A percentile compares a stretch with the other conserved stretches of the same genome.
Evolutionary conservation across 2,113 vertebrate species (phyloP).

Genomic region (Tetrao urogallus): DNA sequence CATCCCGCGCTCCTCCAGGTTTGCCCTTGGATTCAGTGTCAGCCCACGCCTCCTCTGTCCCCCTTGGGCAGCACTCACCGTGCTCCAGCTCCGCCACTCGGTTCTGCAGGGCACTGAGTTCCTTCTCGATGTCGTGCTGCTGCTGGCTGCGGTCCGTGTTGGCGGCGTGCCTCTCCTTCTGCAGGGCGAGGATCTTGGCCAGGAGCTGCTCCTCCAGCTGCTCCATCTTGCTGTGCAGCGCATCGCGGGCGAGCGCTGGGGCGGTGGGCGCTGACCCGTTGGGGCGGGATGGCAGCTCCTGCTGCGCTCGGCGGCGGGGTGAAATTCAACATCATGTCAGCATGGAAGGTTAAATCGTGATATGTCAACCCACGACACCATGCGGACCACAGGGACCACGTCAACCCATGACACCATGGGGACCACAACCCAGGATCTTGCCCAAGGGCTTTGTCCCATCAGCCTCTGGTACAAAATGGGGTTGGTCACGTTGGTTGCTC

Average conservation of each 20-base stretch:
- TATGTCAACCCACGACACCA: not conserved
- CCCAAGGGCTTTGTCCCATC: not conserved
- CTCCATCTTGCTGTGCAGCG: slow-evolving; percentile 87
- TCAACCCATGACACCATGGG: not conserved
- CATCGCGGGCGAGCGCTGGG: slow-evolving; percentile 44
- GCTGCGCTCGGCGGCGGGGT: slow-evolving; percentile 24
- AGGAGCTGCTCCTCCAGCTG: slow-evolving; percentile 93
- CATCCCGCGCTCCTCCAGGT: not conserved
- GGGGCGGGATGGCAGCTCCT: slow-evolving; percentile 85
- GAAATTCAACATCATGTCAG: not conserved
- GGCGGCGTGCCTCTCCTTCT: slow-evolving; percentile 84
- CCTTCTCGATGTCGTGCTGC: slow-evolving; percentile 89
- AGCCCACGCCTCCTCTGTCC: accelerated
- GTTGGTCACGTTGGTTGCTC: not conserved
- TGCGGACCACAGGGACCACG: not conserved
- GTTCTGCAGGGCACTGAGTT: slow-evolving; percentile 86
- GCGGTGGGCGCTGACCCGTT: slow-evolving; percentile 75
- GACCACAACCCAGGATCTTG: not conserved
- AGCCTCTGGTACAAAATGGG: not conserved
- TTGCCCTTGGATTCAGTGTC: not conserved
- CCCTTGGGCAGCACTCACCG: slow-evolving; percentile 69
- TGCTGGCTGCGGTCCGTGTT: slow-evolving; percentile 75
- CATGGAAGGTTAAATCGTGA: not conserved
- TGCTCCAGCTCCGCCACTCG: slow-evolving; percentile 90
- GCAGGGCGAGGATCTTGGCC: slow-evolving; percentile 90